Evolutionary conservation across 2,888 invertebrate species (phyloP).

Genomic region (Didymodactylos carnosus): DNA sequence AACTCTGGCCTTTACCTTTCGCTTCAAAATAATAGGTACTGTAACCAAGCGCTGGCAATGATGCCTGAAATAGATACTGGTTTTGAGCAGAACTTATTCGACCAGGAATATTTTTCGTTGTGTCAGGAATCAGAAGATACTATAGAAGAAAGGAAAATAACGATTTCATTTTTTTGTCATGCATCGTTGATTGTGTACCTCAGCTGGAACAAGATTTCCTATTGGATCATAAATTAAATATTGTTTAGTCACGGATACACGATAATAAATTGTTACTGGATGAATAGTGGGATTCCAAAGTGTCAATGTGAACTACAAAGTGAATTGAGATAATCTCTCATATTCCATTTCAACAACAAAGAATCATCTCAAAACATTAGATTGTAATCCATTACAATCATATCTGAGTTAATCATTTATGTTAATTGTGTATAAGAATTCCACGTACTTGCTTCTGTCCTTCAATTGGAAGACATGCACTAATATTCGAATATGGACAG

Average conservation of each 20-base stretch:
- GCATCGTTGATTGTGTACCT: not conserved
- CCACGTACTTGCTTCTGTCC: not conserved
- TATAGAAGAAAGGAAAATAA: not conserved
- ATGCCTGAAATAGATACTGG: not conserved
- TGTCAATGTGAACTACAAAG: not conserved
- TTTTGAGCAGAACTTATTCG: not conserved
- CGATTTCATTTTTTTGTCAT: not conserved
- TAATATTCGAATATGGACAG: slow-evolving; percentile 53
- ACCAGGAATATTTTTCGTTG: not conserved
- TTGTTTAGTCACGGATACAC: not conserved
- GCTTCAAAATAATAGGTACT: not conserved
- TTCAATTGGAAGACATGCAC: slow-evolving; percentile 41
- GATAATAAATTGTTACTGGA: not conserved
- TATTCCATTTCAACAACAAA: not conserved
- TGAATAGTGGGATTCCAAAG: not conserved
- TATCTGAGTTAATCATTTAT: too few species aligned
- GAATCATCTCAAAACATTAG: too few species aligned
- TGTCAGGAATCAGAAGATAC: not conserved
- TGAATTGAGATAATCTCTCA: not conserved
- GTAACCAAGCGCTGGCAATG: not conserved
- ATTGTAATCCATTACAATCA: too few species aligned
- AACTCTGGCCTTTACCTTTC: not conserved
- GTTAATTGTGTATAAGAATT: too few species aligned
- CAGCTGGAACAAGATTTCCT: not conserved
- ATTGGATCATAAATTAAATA: not conserved